phyloP scores from a whole-genome alignment of 2,888 invertebrate genomes.

The Ametastegia equiseti region DNA sequence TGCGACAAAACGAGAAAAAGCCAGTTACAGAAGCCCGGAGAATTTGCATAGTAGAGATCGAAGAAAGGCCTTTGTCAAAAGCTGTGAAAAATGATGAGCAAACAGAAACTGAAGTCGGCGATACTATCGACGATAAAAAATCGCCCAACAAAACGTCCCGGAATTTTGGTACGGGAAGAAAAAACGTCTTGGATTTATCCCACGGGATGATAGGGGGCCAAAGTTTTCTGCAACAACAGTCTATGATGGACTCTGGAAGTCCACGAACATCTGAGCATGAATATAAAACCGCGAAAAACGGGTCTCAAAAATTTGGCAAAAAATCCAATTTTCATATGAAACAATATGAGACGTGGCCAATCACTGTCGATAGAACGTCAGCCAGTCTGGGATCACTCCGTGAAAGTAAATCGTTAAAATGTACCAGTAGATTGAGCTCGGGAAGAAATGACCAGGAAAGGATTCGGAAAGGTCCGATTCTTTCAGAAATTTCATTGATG shows the following conservation, averaged over 20 bases:
- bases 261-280: background rate
- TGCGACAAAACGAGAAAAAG: background rate
- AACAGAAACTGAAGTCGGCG: background rate
- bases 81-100: background rate
- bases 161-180: conserved; percentile 2
- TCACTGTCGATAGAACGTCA: background rate
- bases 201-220: background rate
- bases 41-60: conserved; percentile 31
- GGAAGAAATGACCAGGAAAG: too few relatives aligned
- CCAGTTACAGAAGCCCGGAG: background rate
- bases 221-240: background rate
- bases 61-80: background rate
- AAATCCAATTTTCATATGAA: background rate
- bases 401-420: conserved; percentile 12
- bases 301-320: background rate
- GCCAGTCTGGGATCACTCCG: too few relatives aligned
- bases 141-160: background rate
- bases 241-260: background rate
- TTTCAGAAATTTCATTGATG: background rate
- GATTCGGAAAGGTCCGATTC: background rate
- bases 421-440: background rate
- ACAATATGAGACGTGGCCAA: conserved; percentile 27
- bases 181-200: conserved; percentile 8
- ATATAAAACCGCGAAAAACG: background rate
- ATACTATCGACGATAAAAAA: background rate